Conservation (phyloP, 2,888 invertebrate species). For the Limulus polyphemus region DNA sequence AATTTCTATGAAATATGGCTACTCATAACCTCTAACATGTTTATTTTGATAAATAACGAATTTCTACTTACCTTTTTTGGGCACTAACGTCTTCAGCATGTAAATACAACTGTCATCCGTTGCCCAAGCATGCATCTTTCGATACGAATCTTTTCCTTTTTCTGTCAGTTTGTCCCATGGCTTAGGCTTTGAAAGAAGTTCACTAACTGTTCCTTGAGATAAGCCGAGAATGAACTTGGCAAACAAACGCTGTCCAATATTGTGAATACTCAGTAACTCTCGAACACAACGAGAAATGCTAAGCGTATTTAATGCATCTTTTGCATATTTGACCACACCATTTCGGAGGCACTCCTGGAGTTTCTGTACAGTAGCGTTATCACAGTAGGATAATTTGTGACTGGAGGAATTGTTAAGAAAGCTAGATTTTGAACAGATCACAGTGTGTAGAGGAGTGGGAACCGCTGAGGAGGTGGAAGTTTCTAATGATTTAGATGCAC, state of each 20-base stretch:
- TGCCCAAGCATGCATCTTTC: slow-evolving; percentile 99
- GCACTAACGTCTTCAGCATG: slow-evolving; percentile 88
- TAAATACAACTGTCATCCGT: slow-evolving; percentile 93
- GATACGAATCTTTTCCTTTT: slow-evolving; percentile 96
- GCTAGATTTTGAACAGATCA: too few relatives aligned
- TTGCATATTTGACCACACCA: slow-evolving; percentile 90
- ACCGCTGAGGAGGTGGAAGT: too few relatives aligned
- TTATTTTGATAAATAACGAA: too few relatives aligned
- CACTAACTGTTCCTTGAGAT: slow-evolving; percentile 95
- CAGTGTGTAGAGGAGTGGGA: too few relatives aligned
- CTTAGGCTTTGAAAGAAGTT: slow-evolving; percentile 94
- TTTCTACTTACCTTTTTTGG: slow-evolving; percentile 15
- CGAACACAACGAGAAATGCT: slow-evolving; percentile 79
- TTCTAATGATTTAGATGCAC: slow-evolving; percentile 2
- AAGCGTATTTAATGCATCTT: slow-evolving; percentile 80
- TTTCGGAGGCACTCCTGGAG: slow-evolving; percentile 84
- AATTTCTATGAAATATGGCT: too few relatives aligned
- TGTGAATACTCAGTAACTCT: slow-evolving; percentile 85
- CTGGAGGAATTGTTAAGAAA: too few relatives aligned
- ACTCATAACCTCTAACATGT: too few relatives aligned
- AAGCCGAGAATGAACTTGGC: slow-evolving; percentile 95
- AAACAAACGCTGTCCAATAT: slow-evolving; percentile 95
- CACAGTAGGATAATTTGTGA: too few relatives aligned
- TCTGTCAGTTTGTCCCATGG: slow-evolving; percentile 99
- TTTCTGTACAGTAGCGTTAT: slow-evolving; percentile 43